phyloP scores from a whole-genome alignment of 2,888 invertebrate species.

The Drosophila lacicola region DNA sequence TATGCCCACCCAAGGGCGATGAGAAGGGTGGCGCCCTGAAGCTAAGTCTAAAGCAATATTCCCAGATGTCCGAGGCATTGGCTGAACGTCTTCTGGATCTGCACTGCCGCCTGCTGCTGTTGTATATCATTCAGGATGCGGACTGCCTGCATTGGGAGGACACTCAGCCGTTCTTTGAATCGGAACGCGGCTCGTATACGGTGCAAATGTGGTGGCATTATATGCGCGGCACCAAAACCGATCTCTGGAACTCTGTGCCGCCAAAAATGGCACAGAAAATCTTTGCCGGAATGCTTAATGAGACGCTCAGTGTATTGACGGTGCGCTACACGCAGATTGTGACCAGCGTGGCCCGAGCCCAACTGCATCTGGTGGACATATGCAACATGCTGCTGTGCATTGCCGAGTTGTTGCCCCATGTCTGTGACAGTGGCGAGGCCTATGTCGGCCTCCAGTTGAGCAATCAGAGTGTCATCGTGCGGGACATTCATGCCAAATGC shows the following conservation, averaged over 20 bases:
- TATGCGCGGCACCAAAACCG: constrained; percentile 91
- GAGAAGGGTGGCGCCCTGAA: constrained; percentile 85
- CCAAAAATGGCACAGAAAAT: constrained; percentile 94
- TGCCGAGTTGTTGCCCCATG: constrained; percentile 89
- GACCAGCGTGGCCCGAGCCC: constrained; percentile 87
- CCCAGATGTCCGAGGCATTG: constrained; percentile 93
- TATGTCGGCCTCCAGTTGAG: constrained; percentile 86
- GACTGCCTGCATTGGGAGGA: constrained; percentile 92
- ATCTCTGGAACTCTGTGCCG: constrained; percentile 95
- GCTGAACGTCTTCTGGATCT: constrained; percentile 93
- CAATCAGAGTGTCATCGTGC: constrained; percentile 89
- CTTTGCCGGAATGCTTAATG: constrained; percentile 93
- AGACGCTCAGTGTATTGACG: constrained; percentile 92
- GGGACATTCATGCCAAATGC: constrained; percentile 93
- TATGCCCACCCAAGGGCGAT: constrained; percentile 84
- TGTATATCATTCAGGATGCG: constrained; percentile 93
- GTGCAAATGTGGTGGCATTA: constrained; percentile 96
- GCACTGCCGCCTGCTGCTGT: constrained; percentile 91
- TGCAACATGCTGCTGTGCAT: constrained; percentile 91
- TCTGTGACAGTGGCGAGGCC: constrained; percentile 88
- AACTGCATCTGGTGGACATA: constrained; percentile 89
- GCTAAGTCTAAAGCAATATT: constrained; percentile 89
- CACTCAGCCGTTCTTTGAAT: constrained; percentile 88
- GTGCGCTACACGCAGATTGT: constrained; percentile 92
- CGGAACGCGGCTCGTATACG: constrained; percentile 91